phyloP scores from a whole-genome alignment of 2,113 vertebrate genomes.

The Eleginops maclovinus region DNA sequence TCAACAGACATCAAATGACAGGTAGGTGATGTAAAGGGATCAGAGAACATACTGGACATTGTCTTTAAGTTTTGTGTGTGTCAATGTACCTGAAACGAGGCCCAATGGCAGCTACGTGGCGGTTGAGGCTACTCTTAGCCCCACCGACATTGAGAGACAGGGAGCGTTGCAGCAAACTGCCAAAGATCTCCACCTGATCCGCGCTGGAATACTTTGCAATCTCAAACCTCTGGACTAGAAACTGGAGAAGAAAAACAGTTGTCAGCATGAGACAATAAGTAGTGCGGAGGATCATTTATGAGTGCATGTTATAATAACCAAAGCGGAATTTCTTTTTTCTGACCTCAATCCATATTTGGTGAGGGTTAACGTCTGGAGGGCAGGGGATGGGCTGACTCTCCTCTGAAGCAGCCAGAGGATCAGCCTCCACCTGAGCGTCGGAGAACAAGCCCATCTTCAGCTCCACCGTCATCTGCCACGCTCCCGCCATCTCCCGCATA shows the following conservation, averaged over 20 bases:
- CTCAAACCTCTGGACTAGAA: constrained; percentile 96
- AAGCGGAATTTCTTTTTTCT: constrained; percentile 18
- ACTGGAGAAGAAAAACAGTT: constrained; percentile 79
- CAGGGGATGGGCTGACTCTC: constrained; percentile 94
- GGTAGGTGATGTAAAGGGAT: neutral
- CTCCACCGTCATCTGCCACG: constrained; percentile 99
- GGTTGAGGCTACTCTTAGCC: constrained; percentile 90
- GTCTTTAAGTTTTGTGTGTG: neutral
- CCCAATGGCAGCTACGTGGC: constrained; percentile 97
- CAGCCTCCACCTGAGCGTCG: constrained; percentile 92
- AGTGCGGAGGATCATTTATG: neutral
- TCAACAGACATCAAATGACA: neutral
- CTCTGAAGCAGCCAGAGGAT: constrained; percentile 96
- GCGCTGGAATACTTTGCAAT: constrained; percentile 99
- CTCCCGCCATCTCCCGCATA: constrained; percentile 98
- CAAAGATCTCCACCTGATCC: constrained; percentile 98
- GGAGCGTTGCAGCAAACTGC: constrained; percentile 93
- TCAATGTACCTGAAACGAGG: constrained; percentile 91
- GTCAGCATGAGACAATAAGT: neutral
- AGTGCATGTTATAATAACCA: neutral
- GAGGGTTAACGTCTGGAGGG: constrained; percentile 93
- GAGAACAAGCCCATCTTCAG: constrained; percentile 96
- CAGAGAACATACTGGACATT: neutral
- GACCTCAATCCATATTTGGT: constrained; percentile 98
- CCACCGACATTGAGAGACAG: constrained; percentile 94